Base-by-base conservation (phyloP, 2,797 vertebrate genomes). In the Pygocentrus nattereri region DNA sequence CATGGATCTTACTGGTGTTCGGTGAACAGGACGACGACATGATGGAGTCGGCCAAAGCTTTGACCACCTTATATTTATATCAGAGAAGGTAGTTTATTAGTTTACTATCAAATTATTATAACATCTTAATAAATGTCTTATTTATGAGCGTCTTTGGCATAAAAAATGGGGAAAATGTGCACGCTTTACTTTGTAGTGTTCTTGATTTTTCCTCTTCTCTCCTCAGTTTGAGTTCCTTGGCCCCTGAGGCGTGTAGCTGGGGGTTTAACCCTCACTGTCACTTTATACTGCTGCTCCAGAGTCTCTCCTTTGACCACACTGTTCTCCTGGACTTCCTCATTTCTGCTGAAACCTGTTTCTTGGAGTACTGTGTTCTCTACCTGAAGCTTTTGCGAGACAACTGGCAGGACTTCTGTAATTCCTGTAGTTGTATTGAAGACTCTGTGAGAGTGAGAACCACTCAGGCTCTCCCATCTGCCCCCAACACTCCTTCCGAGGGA, bases 21-120 rank as follows among this genome's bases (percentile, higher is more conserved):
- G 93, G 94, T 65, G 98, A 99, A 68, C 98, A 99, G 90, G 98
- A 99, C 0, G 98, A 99, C 58, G 97, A 99, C 89, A 94, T 99
- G 95, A 92, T 98, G 86, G 97, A 99, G 86, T 96, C 96, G 16
- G 94, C 95, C 83, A 96, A 92, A 82, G 91, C 94, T 5, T 88
- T 94, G 19, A 82, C 98, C 31, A 85, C 87, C 61, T 87, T 98
- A 79, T 96, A 96, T 90, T 92, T 95, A 41, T 91, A 91, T 82
- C 82, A 93, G 81, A 91, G 93, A 90, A 93, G 94, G 96, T 96
- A 62, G 56, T 58, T 3, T 52, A 3, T 27, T n/a, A 64, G 52
- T 50, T 18, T 23, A 4, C 41, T 41, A 23, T 25, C 6, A 23
- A 23, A 59, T 59, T 59, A 44, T 44, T 1, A 12, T 44, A 1